Percentiles rank a stretch among this genome's conserved stretches.
Evolutionary conservation across 2,797 vertebrate genomes (phyloP).

Genomic region (Lemur catta): DNA sequence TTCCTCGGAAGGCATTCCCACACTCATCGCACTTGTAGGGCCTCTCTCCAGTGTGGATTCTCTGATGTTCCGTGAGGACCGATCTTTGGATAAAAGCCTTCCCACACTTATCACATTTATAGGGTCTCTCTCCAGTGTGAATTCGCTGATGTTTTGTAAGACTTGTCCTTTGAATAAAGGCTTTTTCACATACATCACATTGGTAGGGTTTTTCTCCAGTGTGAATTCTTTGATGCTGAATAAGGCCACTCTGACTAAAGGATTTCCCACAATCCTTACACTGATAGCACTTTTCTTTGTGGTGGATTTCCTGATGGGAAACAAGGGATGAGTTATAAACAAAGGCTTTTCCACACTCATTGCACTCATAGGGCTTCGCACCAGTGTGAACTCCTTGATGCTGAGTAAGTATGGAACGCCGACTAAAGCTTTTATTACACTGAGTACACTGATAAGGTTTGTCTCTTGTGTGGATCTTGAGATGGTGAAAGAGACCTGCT

Average conservation of each 20-base stretch:
- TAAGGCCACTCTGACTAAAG: conserved; percentile 54
- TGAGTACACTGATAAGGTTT: conserved; percentile 57
- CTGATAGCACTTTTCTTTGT: conserved; percentile 56
- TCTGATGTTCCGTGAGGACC: conserved; percentile 1
- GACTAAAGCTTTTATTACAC: conserved; percentile 58
- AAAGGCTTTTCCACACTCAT: conserved; percentile 60
- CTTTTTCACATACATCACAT: conserved; percentile 61
- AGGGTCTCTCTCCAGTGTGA: conserved; percentile 50
- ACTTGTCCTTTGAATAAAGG: conserved; percentile 55
- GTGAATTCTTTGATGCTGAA: conserved; percentile 49
- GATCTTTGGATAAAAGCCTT: conserved; percentile 51
- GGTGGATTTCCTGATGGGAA: conserved; percentile 62
- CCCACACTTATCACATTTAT: conserved; percentile 18
- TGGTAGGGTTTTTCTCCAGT: conserved; percentile 48
- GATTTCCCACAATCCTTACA: conserved; percentile 61
- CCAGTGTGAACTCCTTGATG: conserved; percentile 60
- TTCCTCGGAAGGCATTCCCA: conserved; percentile 23
- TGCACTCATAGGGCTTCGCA: conserved; percentile 48
- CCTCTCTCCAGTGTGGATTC: conserved; percentile 44
- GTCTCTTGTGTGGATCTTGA: conserved; percentile 55
- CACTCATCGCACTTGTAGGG: conserved; percentile 30
- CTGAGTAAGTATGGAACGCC: conserved; percentile 39
- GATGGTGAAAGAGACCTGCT: conserved; percentile 65
- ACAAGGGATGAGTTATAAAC: conserved; percentile 59
- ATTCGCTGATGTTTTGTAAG: conserved; percentile 38